Base-by-base conservation (phyloP, 2,113 vertebrate species). In the Meleagris gallopavo region DNA sequence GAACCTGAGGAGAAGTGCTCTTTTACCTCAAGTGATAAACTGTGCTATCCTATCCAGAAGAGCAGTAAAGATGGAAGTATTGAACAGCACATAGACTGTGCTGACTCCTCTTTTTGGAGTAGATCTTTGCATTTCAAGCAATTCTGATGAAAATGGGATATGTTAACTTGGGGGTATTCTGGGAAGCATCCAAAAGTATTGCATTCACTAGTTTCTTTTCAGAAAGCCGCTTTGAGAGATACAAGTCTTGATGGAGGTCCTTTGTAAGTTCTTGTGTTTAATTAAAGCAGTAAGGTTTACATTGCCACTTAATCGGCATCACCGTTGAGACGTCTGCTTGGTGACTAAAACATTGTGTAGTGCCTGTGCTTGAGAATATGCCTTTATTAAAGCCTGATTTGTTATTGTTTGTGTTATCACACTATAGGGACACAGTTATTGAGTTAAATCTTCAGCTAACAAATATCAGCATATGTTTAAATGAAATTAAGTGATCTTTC, bases 191-290 rank as follows among this genome's bases (percentile, higher is more conserved):
- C 86, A 77, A 72, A 92, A 52, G 25, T 55, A 34, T 41, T 83
- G 43, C 54, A 55, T 54, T 94, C 88, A 96, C 32, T 11, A 36
- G 17, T 79, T 22, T 84, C 54, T 95, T 90, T 91, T 92, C 43
- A 62, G 73, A 94, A 94, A 94, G 77, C 67, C 10, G 2, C n/a
- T 66, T 40, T 88, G 74, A 86, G 45, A 86, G 38, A 86, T 77
- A 57, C 45, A 90, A 91, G 58, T 48, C 76, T 96, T 86, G 50
- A 73, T 94, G 27, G 80, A 92, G 36, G 61, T 89, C 66, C 86
- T 96, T 73, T 90, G 91, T 95, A 96, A 89, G 95, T 96, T 96
- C 93, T 96, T 64, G 64, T 96, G 86, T 95, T 97, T 97, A 97
- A 97, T 95, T 96, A 90, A 95, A 45, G 1, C 89, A 83, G 78